A percentile compares a stretch with the other conserved stretches of the same genome.
phyloP scores from a whole-genome alignment of 2,797 vertebrate genomes.

The Numenius phaeopus region DNA sequence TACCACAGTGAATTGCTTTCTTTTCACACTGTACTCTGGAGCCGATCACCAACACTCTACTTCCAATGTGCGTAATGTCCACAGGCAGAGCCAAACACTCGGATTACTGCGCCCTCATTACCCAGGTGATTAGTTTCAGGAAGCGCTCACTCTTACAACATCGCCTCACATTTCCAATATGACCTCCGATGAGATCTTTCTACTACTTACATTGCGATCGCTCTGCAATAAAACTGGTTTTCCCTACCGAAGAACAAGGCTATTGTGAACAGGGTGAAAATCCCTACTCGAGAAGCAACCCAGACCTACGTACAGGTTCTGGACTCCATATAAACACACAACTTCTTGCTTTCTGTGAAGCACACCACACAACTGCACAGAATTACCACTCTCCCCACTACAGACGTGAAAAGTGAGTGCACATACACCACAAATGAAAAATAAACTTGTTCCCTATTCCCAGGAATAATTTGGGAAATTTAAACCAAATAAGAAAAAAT shows the following conservation, averaged over 20 bases:
- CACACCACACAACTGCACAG: not conserved
- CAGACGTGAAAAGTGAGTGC: not conserved
- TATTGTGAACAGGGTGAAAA: not conserved
- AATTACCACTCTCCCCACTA: not conserved
- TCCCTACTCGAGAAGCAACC: not conserved
- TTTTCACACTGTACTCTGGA: not conserved
- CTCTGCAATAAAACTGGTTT: not conserved
- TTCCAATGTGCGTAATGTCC: accelerated
- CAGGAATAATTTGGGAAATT: conserved; percentile 42
- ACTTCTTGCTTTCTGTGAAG: not conserved
- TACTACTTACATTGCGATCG: not conserved
- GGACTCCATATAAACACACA: not conserved
- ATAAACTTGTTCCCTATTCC: not conserved
- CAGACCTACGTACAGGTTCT: not conserved
- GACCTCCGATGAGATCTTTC: accelerated
- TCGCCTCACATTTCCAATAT: accelerated
- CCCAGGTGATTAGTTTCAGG: not conserved
- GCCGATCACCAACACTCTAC: not conserved
- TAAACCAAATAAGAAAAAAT: conserved; percentile 50
- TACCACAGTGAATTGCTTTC: not conserved
- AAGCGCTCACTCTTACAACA: not conserved
- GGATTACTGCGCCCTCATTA: not conserved
- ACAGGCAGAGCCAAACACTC: not conserved
- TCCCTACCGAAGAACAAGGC: not conserved
- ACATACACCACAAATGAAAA: not conserved